These are phyloP conservation scores for Cosmia pyralina DNA, from an alignment of 2,888 invertebrate species.

Conservation along the genomic window DNA sequence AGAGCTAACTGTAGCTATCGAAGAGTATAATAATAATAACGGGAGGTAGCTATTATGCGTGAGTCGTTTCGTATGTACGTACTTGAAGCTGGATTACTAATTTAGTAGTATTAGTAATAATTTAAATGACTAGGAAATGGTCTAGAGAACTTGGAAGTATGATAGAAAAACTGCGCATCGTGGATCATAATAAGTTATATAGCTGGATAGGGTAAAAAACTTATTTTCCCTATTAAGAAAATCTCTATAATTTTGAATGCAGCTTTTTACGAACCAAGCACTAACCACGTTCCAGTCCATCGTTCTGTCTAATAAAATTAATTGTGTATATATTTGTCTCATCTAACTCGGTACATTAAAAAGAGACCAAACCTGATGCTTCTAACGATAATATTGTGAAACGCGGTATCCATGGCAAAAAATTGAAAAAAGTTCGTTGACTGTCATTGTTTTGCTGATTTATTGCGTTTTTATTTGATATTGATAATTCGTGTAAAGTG, in stretches of 20 bases:
- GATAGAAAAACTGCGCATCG: neutral
- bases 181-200: neutral
- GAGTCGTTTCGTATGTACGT: neutral
- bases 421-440: slow-evolving; percentile 80
- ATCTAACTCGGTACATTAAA: slow-evolving; percentile 11
- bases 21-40: too few species aligned
- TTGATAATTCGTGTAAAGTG: slow-evolving; percentile 57
- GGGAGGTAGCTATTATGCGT: too few species aligned
- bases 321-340: slow-evolving; percentile 29
- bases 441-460: slow-evolving; percentile 66
- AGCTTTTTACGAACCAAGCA: slow-evolving; percentile 4
- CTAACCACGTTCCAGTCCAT: slow-evolving; percentile 17
- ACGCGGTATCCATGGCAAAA: slow-evolving; percentile 58
- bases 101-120: slow-evolving; percentile 2
- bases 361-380: slow-evolving; percentile 36
- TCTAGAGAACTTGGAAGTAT: too few species aligned
- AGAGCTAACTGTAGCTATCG: too few species aligned
- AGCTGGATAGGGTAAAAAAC: neutral
- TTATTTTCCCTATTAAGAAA: neutral
- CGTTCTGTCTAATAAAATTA: neutral
- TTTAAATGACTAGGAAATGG: neutral
- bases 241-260: slow-evolving; percentile 9
- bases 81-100: slow-evolving; percentile 10
- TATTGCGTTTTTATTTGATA: slow-evolving; percentile 65
- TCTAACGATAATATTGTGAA: neutral